Conservation (phyloP, 2,797 vertebrate genomes). For the Danio tinwini region DNA sequence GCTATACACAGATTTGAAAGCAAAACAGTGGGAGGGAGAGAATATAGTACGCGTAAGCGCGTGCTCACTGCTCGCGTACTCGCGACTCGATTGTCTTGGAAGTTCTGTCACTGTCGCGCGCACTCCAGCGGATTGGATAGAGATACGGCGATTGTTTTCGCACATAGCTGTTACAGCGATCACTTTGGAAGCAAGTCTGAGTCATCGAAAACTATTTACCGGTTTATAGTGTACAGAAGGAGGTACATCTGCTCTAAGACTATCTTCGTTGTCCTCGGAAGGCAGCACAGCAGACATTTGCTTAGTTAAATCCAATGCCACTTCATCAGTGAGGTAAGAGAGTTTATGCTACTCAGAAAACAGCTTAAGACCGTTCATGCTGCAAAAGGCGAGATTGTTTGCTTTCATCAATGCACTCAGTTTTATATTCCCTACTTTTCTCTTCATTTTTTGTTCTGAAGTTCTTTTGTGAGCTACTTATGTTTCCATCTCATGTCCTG, state of each 20-base stretch:
- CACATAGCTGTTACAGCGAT: neutral
- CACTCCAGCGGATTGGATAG: neutral
- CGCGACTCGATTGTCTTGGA: neutral
- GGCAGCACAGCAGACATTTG: neutral
- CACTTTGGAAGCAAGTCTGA: neutral
- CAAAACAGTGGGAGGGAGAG: slow-evolving; percentile 22
- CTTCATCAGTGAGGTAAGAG: slow-evolving; percentile 47
- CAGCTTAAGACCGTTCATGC: neutral
- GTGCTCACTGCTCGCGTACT: neutral
- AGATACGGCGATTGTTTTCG: neutral
- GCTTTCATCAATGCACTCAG: neutral
- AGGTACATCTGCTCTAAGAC: neutral
- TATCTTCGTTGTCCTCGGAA: slow-evolving; percentile 41
- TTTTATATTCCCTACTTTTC: neutral
- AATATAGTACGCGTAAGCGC: neutral
- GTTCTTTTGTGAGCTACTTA: neutral
- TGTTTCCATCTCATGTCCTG: slow-evolving; percentile 6
- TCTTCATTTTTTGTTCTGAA: neutral
- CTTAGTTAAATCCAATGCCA: slow-evolving; percentile 16
- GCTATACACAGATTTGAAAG: neutral
- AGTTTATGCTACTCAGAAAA: neutral
- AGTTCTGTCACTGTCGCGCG: slow-evolving; percentile 10
- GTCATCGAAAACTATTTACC: neutral
- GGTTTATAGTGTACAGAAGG: neutral
- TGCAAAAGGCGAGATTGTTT: neutral